phyloP scores from a whole-genome alignment of 2,113 vertebrate genomes.

The Chionis minor region DNA sequence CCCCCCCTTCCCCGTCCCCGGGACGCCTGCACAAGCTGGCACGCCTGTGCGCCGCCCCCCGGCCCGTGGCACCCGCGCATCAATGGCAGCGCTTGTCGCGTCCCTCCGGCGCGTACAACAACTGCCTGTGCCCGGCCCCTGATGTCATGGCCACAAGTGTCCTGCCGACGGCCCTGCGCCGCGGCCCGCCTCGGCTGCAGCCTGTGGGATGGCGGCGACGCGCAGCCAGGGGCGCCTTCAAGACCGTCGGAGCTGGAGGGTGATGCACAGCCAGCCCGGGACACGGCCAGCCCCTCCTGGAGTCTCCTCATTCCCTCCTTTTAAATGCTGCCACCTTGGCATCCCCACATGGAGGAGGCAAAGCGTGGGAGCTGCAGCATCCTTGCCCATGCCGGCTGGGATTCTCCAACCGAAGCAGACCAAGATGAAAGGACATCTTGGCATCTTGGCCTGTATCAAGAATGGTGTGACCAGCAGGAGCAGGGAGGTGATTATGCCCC shows the following conservation, averaged over 20 bases:
- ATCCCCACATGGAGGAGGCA: fast-evolving
- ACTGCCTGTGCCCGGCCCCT: constrained; percentile 72
- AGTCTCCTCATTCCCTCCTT: background rate
- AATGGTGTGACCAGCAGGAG: too few relatives aligned
- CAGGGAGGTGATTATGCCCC: too few relatives aligned
- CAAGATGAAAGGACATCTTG: background rate
- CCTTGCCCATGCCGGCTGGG: background rate
- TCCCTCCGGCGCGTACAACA: background rate
- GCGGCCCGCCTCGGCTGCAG: constrained; percentile 51
- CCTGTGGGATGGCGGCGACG: constrained; percentile 19
- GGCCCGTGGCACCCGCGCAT: constrained; percentile 44
- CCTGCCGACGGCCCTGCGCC: constrained; percentile 68
- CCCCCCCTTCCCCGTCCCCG: background rate
- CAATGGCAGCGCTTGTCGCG: constrained; percentile 72
- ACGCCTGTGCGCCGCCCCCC: constrained; percentile 70
- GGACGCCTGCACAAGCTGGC: constrained; percentile 68
- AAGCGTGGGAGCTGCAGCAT: background rate
- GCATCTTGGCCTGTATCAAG: too few relatives aligned
- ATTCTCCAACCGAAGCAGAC: background rate
- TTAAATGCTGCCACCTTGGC: background rate
- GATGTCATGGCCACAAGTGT: constrained; percentile 77
- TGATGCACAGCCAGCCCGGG: background rate
- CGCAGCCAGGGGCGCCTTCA: background rate
- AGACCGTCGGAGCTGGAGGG: background rate
- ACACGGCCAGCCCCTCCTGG: background rate